Evolutionary conservation across 2,888 invertebrate species (phyloP), one percentile per base, ranked within the genome.

Genomic region (Rhagonycha fulva): DNA sequence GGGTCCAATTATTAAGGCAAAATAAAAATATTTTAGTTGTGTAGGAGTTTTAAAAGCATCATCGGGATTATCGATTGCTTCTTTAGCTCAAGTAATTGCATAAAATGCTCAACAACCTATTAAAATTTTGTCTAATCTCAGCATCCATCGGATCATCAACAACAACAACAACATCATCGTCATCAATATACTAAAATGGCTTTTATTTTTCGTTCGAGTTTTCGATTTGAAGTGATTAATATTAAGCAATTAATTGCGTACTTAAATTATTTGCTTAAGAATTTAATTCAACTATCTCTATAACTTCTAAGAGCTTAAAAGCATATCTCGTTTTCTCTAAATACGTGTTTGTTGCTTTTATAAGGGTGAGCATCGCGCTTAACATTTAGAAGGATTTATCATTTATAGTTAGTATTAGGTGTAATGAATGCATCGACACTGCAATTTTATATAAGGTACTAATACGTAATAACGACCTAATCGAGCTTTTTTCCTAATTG

Each of bases 241-340:
- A 24, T 66, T 26, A 66, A 66, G 26, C 63, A 66, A 66, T 66
- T 66, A 66, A 66, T 66, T 66, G 63, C 14, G n/a, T 26, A 66
- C 63, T 66, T 66, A 66, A 66, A 66, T 66, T 66, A 66, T 66
- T 66, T 66, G 63, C 24, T 66, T 66, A 66, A 66, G 63, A 66
- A 66, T 66, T 66, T 26, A 66, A 66, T 66, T 66, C 63, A 66
- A 66, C 63, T 66, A 66, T 66, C 63, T 66, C 12, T 66, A 66
- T 19, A 66, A 66, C 24, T 66, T 26, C 24, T 26, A 3, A 66
- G 63, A 66, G 63, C 63, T 66, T 66, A 66, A 66, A 66, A 66
- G 63, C 63, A 66, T 66, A 66, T 66, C 63, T 66, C 26, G 63
- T 66, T 66, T 66, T 24, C 63, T 66, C 24, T 66, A 66, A 66